Conservation (phyloP, 2,888 invertebrate species). For the Aporophyla nigra region DNA sequence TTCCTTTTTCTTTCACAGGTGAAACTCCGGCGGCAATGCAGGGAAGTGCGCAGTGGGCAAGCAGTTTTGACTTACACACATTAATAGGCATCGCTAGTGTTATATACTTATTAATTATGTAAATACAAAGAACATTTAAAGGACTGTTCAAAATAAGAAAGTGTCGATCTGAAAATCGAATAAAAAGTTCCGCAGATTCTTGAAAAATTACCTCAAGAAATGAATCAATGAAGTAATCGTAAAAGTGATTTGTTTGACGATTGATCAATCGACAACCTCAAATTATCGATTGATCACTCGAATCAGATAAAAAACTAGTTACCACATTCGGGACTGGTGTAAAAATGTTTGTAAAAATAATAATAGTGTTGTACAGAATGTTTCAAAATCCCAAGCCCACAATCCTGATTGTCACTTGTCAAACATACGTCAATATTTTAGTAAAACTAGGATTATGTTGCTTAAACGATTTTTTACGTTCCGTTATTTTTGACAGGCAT, state of each 20-base stretch:
- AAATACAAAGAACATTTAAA: constrained; percentile 50
- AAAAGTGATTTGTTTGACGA: constrained; percentile 18
- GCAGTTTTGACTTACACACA: constrained; percentile 77
- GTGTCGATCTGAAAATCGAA: constrained; percentile 22
- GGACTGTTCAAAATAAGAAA: constrained; percentile 20
- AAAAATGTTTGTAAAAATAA: constrained; percentile 65
- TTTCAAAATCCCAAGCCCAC: constrained; percentile 60
- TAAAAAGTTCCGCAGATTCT: constrained; percentile 24
- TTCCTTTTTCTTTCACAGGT: constrained; percentile 88
- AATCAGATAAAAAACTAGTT: constrained; percentile 13
- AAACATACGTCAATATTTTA: constrained; percentile 40
- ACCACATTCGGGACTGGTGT: constrained; percentile 34
- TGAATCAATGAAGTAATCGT: constrained; percentile 22
- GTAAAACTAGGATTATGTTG: constrained; percentile 31
- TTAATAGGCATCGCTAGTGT: constrained; percentile 72
- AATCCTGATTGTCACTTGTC: constrained; percentile 53
- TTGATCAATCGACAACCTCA: constrained; percentile 18
- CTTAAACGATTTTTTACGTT: constrained; percentile 17
- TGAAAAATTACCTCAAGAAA: constrained; percentile 19
- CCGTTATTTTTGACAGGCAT: constrained; percentile 6
- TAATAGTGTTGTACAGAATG: constrained; percentile 66
- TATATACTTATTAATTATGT: constrained; percentile 69
- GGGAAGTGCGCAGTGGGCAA: constrained; percentile 91
- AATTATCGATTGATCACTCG: constrained; percentile 23
- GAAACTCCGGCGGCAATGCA: constrained; percentile 97